Evolutionary conservation across 2,888 invertebrate species (phyloP).

Genomic region (Lasioglossum figueresi): DNA sequence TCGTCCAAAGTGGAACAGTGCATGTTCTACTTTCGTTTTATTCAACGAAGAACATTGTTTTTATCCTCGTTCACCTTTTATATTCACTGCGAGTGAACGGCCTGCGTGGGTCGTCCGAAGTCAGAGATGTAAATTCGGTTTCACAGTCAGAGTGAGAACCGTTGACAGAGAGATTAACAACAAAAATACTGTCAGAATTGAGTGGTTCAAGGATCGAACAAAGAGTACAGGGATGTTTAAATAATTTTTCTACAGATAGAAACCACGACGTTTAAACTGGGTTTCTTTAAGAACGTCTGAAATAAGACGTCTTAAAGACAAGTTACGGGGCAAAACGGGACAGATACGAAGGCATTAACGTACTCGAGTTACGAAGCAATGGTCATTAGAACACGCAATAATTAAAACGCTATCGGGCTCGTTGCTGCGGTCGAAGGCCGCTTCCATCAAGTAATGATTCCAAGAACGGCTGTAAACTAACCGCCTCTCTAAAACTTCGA

Average conservation of each 20-base stretch:
- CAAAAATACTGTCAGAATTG: background rate
- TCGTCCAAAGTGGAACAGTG: background rate
- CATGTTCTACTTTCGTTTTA: background rate
- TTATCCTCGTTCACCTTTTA: background rate
- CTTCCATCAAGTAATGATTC: background rate
- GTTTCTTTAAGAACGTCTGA: too few species aligned
- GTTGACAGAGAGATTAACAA: background rate
- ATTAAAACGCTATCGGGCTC: background rate
- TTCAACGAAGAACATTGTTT: background rate
- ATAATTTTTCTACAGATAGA: too few species aligned
- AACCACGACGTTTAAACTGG: too few species aligned
- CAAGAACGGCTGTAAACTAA: background rate
- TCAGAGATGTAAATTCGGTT: background rate
- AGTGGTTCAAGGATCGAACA: background rate
- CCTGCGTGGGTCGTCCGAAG: background rate
- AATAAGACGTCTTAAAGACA: too few species aligned
- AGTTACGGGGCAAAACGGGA: background rate
- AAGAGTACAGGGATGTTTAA: too few species aligned
- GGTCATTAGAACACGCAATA: background rate
- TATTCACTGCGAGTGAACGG: background rate
- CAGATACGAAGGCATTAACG: background rate
- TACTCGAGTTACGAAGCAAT: background rate
- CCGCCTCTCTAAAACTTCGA: too few species aligned
- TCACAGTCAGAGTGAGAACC: too few species aligned
- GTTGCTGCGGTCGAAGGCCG: background rate